These are phyloP conservation scores for Prochilodus magdalenae DNA, from an alignment of 2,113 vertebrate species.

Conservation along the genomic window DNA sequence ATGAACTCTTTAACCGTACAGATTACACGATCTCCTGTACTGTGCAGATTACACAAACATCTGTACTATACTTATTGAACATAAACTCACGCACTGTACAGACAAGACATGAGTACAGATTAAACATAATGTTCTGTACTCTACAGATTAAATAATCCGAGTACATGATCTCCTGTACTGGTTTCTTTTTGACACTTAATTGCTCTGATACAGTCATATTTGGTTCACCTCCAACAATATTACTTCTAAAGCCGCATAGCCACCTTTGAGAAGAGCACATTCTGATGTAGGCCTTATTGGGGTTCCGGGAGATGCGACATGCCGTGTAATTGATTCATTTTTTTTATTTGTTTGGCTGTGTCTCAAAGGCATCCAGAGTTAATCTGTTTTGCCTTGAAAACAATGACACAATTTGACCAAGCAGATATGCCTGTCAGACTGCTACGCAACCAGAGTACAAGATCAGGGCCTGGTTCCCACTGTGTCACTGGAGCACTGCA, in stretches of 20 bases:
- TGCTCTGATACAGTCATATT: too few relatives aligned
- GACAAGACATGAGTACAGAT: too few relatives aligned
- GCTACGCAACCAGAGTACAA: background rate
- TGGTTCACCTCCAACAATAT: background rate
- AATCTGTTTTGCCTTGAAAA: conserved; percentile 19
- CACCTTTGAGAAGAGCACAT: background rate
- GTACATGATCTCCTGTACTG: background rate
- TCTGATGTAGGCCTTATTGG: background rate
- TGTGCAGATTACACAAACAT: too few relatives aligned
- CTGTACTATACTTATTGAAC: too few relatives aligned
- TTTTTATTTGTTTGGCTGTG: conserved; percentile 4
- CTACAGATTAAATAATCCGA: too few relatives aligned
- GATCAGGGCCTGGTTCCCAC: background rate
- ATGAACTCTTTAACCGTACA: too few relatives aligned
- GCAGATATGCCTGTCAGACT: background rate
- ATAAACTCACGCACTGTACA: too few relatives aligned
- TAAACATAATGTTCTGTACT: too few relatives aligned
- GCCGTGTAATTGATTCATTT: background rate
- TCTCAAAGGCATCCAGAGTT: background rate
- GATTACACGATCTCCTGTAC: too few relatives aligned
- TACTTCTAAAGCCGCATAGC: background rate
- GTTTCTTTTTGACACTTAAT: background rate
- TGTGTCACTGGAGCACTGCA: background rate
- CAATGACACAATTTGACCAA: conserved; percentile 3
- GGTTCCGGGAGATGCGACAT: background rate